A percentile compares a stretch with the other conserved stretches of the same genome.
These are phyloP conservation scores for Aspidiotus destructor DNA, from an alignment of 2,888 invertebrate species.

Conservation along the genomic window DNA sequence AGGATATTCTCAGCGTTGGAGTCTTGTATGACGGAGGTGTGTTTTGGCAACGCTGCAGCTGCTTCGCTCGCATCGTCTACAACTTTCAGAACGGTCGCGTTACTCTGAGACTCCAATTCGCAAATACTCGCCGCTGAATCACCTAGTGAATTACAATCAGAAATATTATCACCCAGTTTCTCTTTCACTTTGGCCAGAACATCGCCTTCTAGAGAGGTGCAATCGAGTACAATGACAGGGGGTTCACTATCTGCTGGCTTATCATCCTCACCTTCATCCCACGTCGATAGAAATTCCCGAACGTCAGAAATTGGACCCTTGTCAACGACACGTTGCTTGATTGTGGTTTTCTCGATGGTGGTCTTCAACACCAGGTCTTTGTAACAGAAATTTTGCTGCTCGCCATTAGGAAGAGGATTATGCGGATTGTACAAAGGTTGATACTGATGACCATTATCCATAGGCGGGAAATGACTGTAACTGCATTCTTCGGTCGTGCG, in stretches of 20 bases:
- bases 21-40: conserved; percentile 25
- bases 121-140: not conserved
- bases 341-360: not conserved
- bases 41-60: conserved; percentile 3
- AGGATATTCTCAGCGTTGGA: not conserved
- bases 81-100: conserved; percentile 16
- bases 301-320: conserved; percentile 34
- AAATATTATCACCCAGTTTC: conserved; percentile 28
- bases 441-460: conserved; percentile 21
- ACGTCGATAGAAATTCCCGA: conserved; percentile 34
- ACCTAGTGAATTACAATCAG: not conserved
- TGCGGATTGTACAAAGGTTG: conserved; percentile 17
- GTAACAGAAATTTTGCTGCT: not conserved
- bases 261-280: conserved; percentile 36
- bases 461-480: not conserved
- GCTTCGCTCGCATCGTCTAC: conserved; percentile 4
- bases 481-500: not conserved
- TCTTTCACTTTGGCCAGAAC: conserved; percentile 35
- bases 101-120: not conserved
- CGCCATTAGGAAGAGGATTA: not conserved
- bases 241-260: conserved; percentile 28
- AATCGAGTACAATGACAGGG: conserved; percentile 35
- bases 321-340: conserved; percentile 17
- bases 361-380: not conserved
- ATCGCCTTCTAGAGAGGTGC: conserved; percentile 34